Base-by-base conservation (phyloP, 64 coral and sea anemone genomes). In the Actinia tenebrosa region DNA sequence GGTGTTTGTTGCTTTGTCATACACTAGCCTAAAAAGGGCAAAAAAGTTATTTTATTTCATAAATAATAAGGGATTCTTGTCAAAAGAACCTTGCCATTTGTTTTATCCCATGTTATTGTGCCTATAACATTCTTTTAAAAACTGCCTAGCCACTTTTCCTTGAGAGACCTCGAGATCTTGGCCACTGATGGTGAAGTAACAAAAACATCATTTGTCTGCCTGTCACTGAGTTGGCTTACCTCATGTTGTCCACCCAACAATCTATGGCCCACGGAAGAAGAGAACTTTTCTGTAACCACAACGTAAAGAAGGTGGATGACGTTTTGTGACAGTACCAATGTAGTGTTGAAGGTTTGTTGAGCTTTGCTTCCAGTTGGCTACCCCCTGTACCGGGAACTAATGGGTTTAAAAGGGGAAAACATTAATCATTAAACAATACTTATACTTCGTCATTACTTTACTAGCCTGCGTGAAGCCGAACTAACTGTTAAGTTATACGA, bases 191-290 rank as follows among this genome's bases (percentile, higher is more conserved):
- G 30, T 37, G 30, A 37, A 37, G 30, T 37, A 37, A 37, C 30
- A 37, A 37, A 37, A 37, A 37, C 30, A 0, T 37, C 47, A 50
- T 50, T 5, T 50, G 47, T 5, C 7, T 5, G 47, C 47, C 4
- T 8, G 47, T 50, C 47, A 50, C 3, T 3, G 47, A 4, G 7
- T 50, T 50, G 22, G 4, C 79, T 63, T 85, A 92, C 90, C 85
- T 92, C 90, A 92, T 92, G 86, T 92, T 92, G 53, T 92, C 90
- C 6, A 68, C 85, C 78, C 77, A 92, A 46, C 90, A 92, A 52
- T 92, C 44, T 4, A 92, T 77, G 5, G 86, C 59, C 16, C 13
- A 69, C 30, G 90, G 90, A 68, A 92, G 14, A 10, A 92, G 85
- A 26, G 80, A 92, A 75, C 44, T 30, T 23, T 71, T 84, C 79